phyloP scores from a whole-genome alignment of 2,888 invertebrate genomes.

The Odontomyia ornata region DNA sequence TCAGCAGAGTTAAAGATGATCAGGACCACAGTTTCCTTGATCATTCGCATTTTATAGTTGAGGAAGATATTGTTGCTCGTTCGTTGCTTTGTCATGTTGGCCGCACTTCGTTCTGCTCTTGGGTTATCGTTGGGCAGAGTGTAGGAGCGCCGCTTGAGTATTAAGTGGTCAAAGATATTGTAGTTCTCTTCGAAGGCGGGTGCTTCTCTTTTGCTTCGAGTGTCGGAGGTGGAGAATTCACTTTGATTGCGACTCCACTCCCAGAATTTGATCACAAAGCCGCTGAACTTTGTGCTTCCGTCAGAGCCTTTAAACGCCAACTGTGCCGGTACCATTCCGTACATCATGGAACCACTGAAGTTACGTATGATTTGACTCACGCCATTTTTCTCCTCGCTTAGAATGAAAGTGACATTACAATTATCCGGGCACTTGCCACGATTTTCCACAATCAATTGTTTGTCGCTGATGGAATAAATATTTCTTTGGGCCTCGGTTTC shows the following conservation, averaged over 20 bases:
- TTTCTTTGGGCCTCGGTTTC: conserved; percentile 68
- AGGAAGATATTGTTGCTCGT: conserved; percentile 50
- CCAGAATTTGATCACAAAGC: conserved; percentile 86
- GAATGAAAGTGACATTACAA: conserved; percentile 71
- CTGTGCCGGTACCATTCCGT: conserved; percentile 77
- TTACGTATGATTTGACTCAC: conserved; percentile 69
- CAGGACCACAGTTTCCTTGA: conserved; percentile 78
- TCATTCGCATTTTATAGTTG: conserved; percentile 65
- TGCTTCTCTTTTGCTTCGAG: conserved; percentile 47
- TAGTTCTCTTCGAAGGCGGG: conserved; percentile 52
- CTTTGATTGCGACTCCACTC: conserved; percentile 69
- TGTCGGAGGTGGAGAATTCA: conserved; percentile 47
- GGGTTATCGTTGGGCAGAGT: conserved; percentile 53
- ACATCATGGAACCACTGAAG: conserved; percentile 72
- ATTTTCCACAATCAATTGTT: conserved; percentile 76
- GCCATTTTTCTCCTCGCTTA: conserved; percentile 68
- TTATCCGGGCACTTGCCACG: conserved; percentile 75
- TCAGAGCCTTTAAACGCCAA: conserved; percentile 69
- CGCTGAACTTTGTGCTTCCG: conserved; percentile 69
- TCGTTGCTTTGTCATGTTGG: conserved; percentile 54
- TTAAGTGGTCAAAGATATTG: conserved; percentile 58
- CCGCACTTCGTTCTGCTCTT: conserved; percentile 53
- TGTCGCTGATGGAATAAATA: conserved; percentile 70
- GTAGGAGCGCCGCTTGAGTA: conserved; percentile 58
- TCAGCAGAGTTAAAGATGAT: conserved; percentile 80